Evolutionary conservation across 30 jellyfish, hydroid and myxozoan species (phyloP).

Genomic region (Rhopilema esculentum): DNA sequence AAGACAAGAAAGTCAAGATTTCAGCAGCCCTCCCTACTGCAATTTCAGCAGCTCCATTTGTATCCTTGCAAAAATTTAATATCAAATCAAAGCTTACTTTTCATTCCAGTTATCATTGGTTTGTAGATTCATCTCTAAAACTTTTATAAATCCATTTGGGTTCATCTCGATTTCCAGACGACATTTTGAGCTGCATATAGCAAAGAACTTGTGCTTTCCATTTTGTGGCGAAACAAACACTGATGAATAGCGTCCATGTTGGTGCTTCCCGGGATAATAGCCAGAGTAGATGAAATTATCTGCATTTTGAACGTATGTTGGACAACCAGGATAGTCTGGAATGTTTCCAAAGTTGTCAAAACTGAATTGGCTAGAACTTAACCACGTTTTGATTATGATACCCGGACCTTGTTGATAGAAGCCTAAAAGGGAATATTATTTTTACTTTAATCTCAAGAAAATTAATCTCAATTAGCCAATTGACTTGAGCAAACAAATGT

Average conservation of each 20-base stretch:
- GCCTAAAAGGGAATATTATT: background rate
- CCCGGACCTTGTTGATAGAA: constrained; percentile 37
- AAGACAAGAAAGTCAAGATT: too few relatives aligned
- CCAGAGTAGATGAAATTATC: background rate
- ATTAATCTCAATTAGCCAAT: too few relatives aligned
- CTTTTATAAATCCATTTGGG: constrained; percentile 11
- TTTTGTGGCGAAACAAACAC: constrained; percentile 24
- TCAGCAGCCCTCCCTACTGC: too few relatives aligned
- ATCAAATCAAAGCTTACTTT: background rate
- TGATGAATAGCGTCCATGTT: constrained; percentile 33
- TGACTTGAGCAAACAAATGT: too few relatives aligned
- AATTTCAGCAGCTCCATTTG: too few relatives aligned
- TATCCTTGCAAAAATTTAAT: too few relatives aligned
- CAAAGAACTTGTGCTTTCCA: constrained; percentile 46
- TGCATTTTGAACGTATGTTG: constrained; percentile 11
- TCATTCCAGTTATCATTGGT: constrained; percentile 8
- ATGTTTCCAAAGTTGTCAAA: constrained; percentile 16
- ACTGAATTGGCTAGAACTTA: background rate
- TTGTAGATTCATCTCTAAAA: background rate
- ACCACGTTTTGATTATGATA: constrained; percentile 20
- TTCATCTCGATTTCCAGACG: constrained; percentile 18
- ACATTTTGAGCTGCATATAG: background rate
- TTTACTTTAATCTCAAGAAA: too few relatives aligned
- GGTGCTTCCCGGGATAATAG: background rate
- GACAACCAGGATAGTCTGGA: constrained; percentile 37